Evolutionary conservation across 2,888 invertebrate species (phyloP), one percentile per base, ranked within the genome.

Genomic region (Alitta virens): DNA sequence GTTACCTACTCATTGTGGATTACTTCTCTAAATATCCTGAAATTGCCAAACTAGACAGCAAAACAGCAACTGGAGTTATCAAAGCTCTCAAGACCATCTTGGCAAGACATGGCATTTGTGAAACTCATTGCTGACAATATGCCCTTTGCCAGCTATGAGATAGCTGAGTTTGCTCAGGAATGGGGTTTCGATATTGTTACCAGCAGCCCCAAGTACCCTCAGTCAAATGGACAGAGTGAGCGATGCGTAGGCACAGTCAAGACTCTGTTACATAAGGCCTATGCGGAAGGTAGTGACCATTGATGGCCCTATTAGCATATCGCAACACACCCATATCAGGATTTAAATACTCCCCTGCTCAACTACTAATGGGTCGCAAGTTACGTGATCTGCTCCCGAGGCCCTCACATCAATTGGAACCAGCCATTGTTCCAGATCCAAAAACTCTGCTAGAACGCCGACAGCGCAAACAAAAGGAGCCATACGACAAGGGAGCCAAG

Each of bases 21-120:
- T 70, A 70, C 42, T 70, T 50, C 56, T 70, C 68, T 2, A 65
- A 71, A 46, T 71, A 60, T 58, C 68, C 66, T 16, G 70, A 71
- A 60, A 53, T 71, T 12, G 59, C 58, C 16, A 18, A 12, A 1
- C 53, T 70, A 18, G 25, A 53, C 27, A 43, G 55, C 56, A 70
- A 70, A 58, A 70, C 64, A 27, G 63, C 69, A 16, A 38, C 50
- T 5, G 40, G 55, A 16, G 65, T 68, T 0, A 66, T 63, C 23
- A 2, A 9, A 5, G 43, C 52, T 23, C 38, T 70, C 18, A 70
- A 67, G 53, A 33, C 65, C 16, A 58, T 69, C 38, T 63, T 66
- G 51, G 55, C 63, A 38, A 40, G 64, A 18, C 63, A 68, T 56
- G 70, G 66, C 5, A 62, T 69, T 25, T 67, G 65, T 21, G 65